These are phyloP conservation scores for Bambusicola thoracicus DNA, from an alignment of 2,113 vertebrate genomes.

Conservation along the genomic window DNA sequence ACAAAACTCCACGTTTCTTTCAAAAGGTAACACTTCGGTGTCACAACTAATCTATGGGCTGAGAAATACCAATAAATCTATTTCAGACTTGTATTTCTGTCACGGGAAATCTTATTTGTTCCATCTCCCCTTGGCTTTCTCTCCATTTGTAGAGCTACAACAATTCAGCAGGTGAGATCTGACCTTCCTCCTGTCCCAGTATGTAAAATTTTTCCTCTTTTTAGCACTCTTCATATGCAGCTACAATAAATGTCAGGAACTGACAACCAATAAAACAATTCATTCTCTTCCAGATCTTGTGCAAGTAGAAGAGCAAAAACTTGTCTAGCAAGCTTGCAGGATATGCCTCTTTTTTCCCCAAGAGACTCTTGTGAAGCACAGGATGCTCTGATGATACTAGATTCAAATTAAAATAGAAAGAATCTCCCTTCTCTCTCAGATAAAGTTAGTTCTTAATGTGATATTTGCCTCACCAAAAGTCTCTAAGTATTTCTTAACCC, in stretches of 20 bases:
- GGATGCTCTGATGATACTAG: not conserved
- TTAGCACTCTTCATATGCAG: not conserved
- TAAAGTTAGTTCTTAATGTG: not conserved
- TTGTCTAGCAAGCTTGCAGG: not conserved
- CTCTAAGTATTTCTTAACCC: not conserved
- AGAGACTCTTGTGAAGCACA: not conserved
- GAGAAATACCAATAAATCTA: not conserved
- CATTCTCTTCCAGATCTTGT: not conserved
- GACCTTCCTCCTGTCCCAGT: not conserved
- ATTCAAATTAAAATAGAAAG: not conserved
- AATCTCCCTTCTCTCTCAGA: not conserved
- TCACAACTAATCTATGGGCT: not conserved
- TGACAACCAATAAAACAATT: not conserved
- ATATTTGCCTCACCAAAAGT: not conserved
- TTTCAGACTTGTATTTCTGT: slow-evolving; percentile 9
- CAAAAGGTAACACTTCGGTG: not conserved
- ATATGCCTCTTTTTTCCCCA: no score
- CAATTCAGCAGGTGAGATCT: not conserved
- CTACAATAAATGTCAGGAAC: slow-evolving; percentile 24
- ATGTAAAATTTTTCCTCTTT: not conserved
- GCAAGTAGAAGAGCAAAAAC: not conserved
- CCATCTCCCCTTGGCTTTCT: not conserved
- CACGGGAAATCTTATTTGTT: not conserved
- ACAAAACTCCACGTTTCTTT: not conserved
- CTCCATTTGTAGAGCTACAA: not conserved